A percentile compares a stretch with the other conserved stretches of the same genome.
These are phyloP conservation scores for Pseudachorutes palmiensis DNA, from an alignment of 1,140 invertebrate genomes.

Conservation along the genomic window DNA sequence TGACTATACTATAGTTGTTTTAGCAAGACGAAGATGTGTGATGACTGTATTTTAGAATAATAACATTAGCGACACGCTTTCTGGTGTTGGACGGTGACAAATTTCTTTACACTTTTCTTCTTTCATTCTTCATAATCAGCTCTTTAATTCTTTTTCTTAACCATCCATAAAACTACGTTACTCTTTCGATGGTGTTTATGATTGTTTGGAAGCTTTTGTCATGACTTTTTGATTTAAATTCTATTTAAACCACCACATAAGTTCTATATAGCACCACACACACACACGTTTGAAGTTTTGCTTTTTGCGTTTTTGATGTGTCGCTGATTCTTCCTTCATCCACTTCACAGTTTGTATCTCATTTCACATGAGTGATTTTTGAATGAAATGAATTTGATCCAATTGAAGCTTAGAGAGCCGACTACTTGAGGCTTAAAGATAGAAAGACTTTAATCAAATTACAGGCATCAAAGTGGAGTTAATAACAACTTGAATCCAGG, in stretches of 20 bases:
- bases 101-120: not conserved
- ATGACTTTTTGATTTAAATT: not conserved
- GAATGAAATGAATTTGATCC: not conserved
- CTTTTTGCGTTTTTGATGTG: not conserved
- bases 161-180: not conserved
- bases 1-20: too few species aligned
- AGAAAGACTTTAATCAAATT: not conserved
- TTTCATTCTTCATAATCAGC: not conserved
- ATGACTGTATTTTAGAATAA: not conserved
- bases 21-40: too few species aligned
- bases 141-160: not conserved
- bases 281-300: too few species aligned
- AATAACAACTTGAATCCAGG: not conserved
- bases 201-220: not conserved
- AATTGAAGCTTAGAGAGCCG: not conserved
- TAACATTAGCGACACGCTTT: not conserved
- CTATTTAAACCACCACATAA: too few species aligned
- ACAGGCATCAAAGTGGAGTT: not conserved
- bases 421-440: too few species aligned
- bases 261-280: too few species aligned
- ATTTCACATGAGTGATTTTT: slow-evolving; percentile 12
- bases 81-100: slow-evolving; percentile 12
- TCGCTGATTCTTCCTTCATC: not conserved
- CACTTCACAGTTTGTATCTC: slow-evolving; percentile 6
- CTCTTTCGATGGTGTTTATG: not conserved